Evolutionary conservation across 1,140 invertebrate species (phyloP).

Genomic region (Drosophila busckii): DNA sequence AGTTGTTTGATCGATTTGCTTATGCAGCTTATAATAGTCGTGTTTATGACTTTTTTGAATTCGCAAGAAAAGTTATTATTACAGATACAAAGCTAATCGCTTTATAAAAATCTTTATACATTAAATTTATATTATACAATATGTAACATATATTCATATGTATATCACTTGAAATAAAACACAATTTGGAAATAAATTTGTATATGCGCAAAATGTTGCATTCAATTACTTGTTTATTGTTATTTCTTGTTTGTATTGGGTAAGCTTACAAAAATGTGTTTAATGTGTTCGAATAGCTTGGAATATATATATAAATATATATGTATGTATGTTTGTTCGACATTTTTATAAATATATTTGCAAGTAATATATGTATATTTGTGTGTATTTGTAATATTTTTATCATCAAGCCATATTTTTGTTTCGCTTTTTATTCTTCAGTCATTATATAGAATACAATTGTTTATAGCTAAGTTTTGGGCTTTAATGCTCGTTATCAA

Average conservation of each 20-base stretch:
- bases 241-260: conserved; percentile 15
- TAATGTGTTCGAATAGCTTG: conserved; percentile 7
- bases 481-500: conserved; percentile 45
- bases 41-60: too few relatives aligned
- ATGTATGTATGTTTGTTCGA: conserved; percentile 9
- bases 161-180: neutral
- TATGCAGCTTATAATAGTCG: too few relatives aligned
- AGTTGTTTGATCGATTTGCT: too few relatives aligned
- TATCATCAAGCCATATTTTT: conserved; percentile 30
- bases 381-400: conserved; percentile 21
- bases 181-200: neutral
- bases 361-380: conserved; percentile 23
- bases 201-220: conserved; percentile 10
- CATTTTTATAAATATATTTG: conserved; percentile 9
- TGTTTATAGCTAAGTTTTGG: conserved; percentile 52
- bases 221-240: conserved; percentile 31
- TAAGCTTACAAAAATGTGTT: conserved; percentile 26
- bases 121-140: too few relatives aligned
- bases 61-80: too few relatives aligned
- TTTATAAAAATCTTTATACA: too few relatives aligned
- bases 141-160: neutral
- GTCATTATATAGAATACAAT: conserved; percentile 49
- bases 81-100: too few relatives aligned
- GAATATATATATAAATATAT: conserved; percentile 25
- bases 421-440: conserved; percentile 27